Evolutionary conservation across 1,140 invertebrate genomes (phyloP), one percentile per base, ranked within the genome.

Genomic region (Sminthurides bifidus): DNA sequence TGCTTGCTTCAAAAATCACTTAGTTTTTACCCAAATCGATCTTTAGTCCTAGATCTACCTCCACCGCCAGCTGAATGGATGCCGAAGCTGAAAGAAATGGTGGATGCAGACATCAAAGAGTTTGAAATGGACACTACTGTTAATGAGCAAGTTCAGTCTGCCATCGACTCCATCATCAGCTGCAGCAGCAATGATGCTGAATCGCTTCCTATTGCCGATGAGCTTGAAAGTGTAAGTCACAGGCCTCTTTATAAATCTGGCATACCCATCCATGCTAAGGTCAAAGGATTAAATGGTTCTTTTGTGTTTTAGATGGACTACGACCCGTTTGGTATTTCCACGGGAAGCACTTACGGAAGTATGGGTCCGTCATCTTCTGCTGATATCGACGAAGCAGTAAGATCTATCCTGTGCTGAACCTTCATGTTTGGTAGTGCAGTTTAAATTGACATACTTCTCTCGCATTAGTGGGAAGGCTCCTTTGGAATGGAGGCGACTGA

Each of bases 311-410:
- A 65, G 63, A 54, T 65, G 38, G 63, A 65, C 38, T 61, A 59
- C 26, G 63, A 65, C 45, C 54, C 59, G 3, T 65, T 65, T 56
- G 63, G 63, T 44, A 57, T 65, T 26, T 60, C 63, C 38, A 65
- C 57, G 8, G 54, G 26, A 15, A 59, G 54, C 37, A 58, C 41
- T 43, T 41, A 56, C 40, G 29, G 26, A 31, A 54, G 54, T 12
- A n/a, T 60, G 23, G 35, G 33, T 14, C 46, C 58, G 5, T 56
- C 60, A 24, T 65, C 59, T 1, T 65, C 63, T 14, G 63, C 63
- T 5, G 63, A 65, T 29, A 57, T 65, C 12, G 63, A 65, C 45
- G 63, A 65, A 43, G 63, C 63, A 23, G 63, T 65, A 10, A 54
- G 60, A 37, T 64, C 63, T n/a, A 64, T 64, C 35, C 35, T 64